Evolutionary conservation across 2,888 invertebrate genomes (phyloP).

Genomic region (Acheta domesticus): DNA sequence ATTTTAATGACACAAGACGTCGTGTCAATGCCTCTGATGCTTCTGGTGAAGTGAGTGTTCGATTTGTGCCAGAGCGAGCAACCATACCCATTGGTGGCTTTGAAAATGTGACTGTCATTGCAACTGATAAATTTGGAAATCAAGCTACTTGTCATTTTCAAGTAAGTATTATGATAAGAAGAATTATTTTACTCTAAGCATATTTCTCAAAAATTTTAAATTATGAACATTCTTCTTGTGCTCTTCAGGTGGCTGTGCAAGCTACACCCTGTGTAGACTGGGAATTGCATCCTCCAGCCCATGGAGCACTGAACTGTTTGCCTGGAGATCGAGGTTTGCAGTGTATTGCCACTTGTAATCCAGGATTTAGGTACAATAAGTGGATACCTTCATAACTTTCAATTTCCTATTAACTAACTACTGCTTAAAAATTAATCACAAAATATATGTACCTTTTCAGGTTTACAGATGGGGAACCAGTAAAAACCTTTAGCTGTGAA

Average conservation of each 20-base stretch:
- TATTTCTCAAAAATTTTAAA: too few species aligned
- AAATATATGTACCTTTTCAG: slow-evolving; percentile 44
- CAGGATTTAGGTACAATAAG: slow-evolving; percentile 59
- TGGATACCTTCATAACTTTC: background rate
- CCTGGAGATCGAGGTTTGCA: slow-evolving; percentile 76
- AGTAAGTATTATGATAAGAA: slow-evolving; percentile 48
- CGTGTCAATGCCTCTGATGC: slow-evolving; percentile 83
- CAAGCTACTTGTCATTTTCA: slow-evolving; percentile 90
- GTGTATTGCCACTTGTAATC: slow-evolving; percentile 85
- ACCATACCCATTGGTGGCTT: slow-evolving; percentile 81
- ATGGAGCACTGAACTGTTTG: slow-evolving; percentile 83
- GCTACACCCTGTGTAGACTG: slow-evolving; percentile 93
- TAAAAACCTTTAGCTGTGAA: slow-evolving; percentile 83
- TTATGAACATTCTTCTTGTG: too few species aligned
- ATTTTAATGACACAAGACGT: slow-evolving; percentile 84
- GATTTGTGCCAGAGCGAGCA: slow-evolving; percentile 78
- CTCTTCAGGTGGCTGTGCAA: slow-evolving; percentile 72
- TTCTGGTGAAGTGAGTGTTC: slow-evolving; percentile 81
- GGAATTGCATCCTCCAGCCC: slow-evolving; percentile 84
- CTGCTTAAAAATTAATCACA: too few species aligned
- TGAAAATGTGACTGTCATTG: slow-evolving; percentile 88
- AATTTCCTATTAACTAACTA: background rate
- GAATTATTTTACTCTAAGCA: too few species aligned
- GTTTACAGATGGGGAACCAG: slow-evolving; percentile 85
- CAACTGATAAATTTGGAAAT: slow-evolving; percentile 82